Evolutionary conservation across 2,888 invertebrate species (phyloP).

Genomic region (Brachypalpus laphriformis): DNA sequence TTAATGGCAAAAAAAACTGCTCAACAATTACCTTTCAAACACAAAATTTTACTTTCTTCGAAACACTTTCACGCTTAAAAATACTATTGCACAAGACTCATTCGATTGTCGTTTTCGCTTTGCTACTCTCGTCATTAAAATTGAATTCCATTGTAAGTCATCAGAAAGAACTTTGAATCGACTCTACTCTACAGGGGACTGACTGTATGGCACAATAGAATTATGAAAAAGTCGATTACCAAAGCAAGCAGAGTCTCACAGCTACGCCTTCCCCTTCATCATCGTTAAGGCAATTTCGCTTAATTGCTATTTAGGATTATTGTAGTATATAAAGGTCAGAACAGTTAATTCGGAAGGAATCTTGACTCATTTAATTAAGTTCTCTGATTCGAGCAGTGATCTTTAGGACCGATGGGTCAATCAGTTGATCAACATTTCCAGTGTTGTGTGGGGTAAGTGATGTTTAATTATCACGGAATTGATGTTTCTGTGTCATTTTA

Average conservation of each 20-base stretch:
- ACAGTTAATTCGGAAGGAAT: constrained; percentile 61
- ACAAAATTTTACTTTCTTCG: constrained; percentile 34
- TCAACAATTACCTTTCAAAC: background rate
- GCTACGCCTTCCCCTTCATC: background rate
- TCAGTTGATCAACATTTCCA: constrained; percentile 39
- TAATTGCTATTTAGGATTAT: constrained; percentile 66
- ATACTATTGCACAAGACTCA: constrained; percentile 46
- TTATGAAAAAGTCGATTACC: constrained; percentile 44
- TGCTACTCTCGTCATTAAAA: constrained; percentile 29
- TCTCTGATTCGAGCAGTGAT: constrained; percentile 60
- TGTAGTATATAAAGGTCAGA: constrained; percentile 55
- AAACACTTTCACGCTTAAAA: constrained; percentile 46
- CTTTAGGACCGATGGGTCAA: constrained; percentile 52
- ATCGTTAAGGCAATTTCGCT: constrained; percentile 49
- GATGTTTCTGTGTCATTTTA: constrained; percentile 7
- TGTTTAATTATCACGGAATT: constrained; percentile 29
- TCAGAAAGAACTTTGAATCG: constrained; percentile 37
- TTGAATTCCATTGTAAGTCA: constrained; percentile 45
- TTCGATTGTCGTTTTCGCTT: constrained; percentile 45
- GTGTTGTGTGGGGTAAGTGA: constrained; percentile 60
- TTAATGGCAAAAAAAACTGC: background rate
- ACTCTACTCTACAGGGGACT: constrained; percentile 5
- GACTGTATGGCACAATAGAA: constrained; percentile 24
- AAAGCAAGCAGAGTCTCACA: constrained; percentile 9
- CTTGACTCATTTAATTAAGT: constrained; percentile 58